Evolutionary conservation across 2,888 invertebrate genomes (phyloP).

Genomic region (Campopleginae sp.): DNA sequence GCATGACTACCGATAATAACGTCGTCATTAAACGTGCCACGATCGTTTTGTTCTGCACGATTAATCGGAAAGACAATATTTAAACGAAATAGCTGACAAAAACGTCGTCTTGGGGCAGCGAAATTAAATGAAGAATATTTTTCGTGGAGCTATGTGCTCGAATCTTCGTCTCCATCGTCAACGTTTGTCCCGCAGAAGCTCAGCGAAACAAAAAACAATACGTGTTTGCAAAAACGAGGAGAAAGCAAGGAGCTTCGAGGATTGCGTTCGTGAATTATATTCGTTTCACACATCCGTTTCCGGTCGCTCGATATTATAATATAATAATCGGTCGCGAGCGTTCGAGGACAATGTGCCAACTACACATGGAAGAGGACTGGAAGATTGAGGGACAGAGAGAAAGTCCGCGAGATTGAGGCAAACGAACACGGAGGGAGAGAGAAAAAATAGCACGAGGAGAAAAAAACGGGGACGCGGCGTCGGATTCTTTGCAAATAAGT

Average conservation of each 20-base stretch:
- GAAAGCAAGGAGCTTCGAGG: conserved; percentile 65
- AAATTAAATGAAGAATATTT: background rate
- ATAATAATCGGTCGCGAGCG: conserved; percentile 78
- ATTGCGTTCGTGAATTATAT: conserved; percentile 72
- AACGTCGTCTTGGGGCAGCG: background rate
- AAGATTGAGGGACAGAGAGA: conserved; percentile 43
- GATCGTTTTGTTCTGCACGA: background rate
- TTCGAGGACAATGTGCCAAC: conserved; percentile 75
- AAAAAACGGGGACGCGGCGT: conserved; percentile 42
- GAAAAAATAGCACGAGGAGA: conserved; percentile 62
- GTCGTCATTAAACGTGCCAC: background rate
- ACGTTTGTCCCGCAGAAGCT: background rate
- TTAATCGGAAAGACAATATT: background rate
- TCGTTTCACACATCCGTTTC: conserved; percentile 84
- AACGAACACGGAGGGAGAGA: conserved; percentile 26
- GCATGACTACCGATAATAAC: background rate
- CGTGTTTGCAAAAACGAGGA: background rate
- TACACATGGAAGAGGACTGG: conserved; percentile 7
- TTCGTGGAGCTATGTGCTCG: background rate
- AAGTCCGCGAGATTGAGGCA: conserved; percentile 58
- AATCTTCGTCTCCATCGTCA: background rate
- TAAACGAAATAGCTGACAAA: background rate
- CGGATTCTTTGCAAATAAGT: conserved; percentile 28
- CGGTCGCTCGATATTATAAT: conserved; percentile 77
- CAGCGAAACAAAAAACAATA: background rate